Conservation (phyloP, 2,888 invertebrate species). For the Agonum fuliginosum region DNA sequence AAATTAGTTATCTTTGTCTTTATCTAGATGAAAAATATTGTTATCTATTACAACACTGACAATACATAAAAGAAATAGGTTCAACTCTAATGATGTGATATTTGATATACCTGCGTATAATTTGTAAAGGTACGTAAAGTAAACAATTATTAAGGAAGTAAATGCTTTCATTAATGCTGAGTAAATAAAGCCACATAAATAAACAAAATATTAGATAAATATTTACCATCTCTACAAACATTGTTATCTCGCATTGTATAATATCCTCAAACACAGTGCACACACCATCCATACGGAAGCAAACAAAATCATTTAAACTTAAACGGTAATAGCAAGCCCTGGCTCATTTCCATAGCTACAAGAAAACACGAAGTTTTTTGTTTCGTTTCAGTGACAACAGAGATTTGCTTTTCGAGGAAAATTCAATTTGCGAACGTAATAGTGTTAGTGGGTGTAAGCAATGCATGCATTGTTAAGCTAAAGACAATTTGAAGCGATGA, state of each 20-base stretch:
- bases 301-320: conserved; percentile 27
- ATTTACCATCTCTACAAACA: conserved; percentile 1
- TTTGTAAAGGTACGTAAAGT: too few species aligned
- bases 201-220: conserved; percentile 33
- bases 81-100: too few species aligned
- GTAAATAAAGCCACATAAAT: conserved; percentile 20
- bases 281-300: background rate
- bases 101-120: too few species aligned
- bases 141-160: conserved; percentile 5
- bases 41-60: too few species aligned
- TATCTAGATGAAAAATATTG: too few species aligned
- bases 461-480: conserved; percentile 18
- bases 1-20: too few species aligned
- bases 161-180: conserved; percentile 15
- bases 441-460: background rate
- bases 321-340: conserved; percentile 1
- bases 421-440: conserved; percentile 12
- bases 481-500: conserved; percentile 12
- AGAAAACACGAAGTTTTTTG: conserved; percentile 20
- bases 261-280: background rate
- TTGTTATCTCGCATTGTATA: background rate
- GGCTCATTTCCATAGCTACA: conserved; percentile 23
- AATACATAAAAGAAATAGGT: too few species aligned
- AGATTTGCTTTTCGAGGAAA: conserved; percentile 25
- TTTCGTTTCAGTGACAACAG: conserved; percentile 20